Evolutionary conservation across 2,797 vertebrate species (phyloP), one percentile per base, ranked within the genome.

Genomic region (Coluber constrictor): DNA sequence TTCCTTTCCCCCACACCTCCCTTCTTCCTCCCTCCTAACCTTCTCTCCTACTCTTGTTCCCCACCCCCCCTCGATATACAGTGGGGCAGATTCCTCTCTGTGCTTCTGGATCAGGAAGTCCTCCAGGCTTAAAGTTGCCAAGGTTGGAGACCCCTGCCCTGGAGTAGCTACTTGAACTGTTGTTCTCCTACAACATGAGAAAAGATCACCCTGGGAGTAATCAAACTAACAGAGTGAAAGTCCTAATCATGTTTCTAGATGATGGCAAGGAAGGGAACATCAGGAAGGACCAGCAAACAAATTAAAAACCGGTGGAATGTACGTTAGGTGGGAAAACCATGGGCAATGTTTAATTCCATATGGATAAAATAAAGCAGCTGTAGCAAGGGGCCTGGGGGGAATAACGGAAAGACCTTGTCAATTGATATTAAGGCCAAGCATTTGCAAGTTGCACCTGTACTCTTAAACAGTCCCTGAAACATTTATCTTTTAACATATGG

Each of bases 401-500:
- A 2, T 23, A 63, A n/a, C 1, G 0, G 89, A 74, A 83, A 92
- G 60, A 27, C 86, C 91, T 74, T 79, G 89, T 54, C 20, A 55
- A 47, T 87, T 59, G 91, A 1, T 90, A 66, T 90, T 94, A 90
- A 63, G 91, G 43, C 90, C 92, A 43, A 25, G 0, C 29, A n/a
- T 88, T 61, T 93, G 66, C 87, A 56, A 27, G 47, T 1, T 0
- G 5, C 60, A 94, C 59, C 90, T 91, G 59, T 61, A 54, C 87
- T 1, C 87, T 92, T 70, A 83, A 93, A 90, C 25, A 11, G 11
- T 54, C 61, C 27, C 92, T 70, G 90, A 93, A 94, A 89, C 37
- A 37, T 87, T 90, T 59, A 16, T 83, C 13, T 95, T 79, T 63
- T 91, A 83, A 83, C 56, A 20, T 88, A 90, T 70, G 70, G 70